These are phyloP conservation scores for Agrotis puta DNA, from an alignment of 2,888 invertebrate genomes.

Conservation along the genomic window DNA sequence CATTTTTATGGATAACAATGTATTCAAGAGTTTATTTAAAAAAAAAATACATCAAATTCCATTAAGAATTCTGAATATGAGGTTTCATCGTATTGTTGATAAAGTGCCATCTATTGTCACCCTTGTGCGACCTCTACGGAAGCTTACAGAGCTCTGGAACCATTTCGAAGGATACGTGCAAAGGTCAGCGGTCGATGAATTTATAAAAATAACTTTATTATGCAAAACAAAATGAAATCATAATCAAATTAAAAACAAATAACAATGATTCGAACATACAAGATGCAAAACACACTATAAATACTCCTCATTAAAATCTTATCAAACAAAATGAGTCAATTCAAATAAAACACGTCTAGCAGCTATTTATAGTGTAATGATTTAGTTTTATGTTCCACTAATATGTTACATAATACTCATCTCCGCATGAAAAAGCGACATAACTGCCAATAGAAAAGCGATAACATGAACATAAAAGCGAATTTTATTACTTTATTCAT, in stretches of 20 bases:
- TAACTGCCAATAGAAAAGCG: conserved; percentile 87
- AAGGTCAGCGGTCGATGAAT: conserved; percentile 36
- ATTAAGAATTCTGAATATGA: neutral
- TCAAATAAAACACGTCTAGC: conserved; percentile 59
- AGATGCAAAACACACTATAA: conserved; percentile 52
- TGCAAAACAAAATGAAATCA: conserved; percentile 32
- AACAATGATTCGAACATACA: conserved; percentile 25
- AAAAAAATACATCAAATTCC: no score
- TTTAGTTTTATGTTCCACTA: conserved; percentile 78
- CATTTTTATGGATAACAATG: no score
- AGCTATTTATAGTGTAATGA: conserved; percentile 76
- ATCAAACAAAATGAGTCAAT: conserved; percentile 67
- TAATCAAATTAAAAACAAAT: conserved; percentile 31
- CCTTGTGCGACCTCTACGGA: conserved; percentile 27
- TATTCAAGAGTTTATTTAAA: no score
- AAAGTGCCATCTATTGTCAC: conserved; percentile 62
- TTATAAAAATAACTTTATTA: conserved; percentile 26
- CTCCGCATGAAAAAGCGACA: conserved; percentile 80
- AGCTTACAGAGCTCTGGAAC: conserved; percentile 25
- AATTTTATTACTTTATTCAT: conserved; percentile 90
- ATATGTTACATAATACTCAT: conserved; percentile 76
- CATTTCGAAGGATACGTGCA: neutral
- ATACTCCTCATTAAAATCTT: conserved; percentile 68
- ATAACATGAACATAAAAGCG: conserved; percentile 87
- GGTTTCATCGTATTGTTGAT: neutral